Percentiles rank a stretch among this genome's conserved stretches.
phyloP scores from a whole-genome alignment of 35 echinoderm and acorn worm species.

The Strongylocentrotus purpuratus region DNA sequence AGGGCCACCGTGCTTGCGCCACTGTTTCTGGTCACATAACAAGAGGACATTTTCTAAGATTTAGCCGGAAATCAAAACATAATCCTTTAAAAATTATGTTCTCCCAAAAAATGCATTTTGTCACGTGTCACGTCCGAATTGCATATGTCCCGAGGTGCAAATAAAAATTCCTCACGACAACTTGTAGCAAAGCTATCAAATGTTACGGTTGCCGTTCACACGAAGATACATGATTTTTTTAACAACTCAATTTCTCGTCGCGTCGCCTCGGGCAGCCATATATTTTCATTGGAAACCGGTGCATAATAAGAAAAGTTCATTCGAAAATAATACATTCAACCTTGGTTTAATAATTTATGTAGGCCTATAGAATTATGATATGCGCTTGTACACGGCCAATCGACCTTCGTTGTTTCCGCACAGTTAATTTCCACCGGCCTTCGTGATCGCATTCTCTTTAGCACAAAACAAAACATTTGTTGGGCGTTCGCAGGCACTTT shows the following conservation, averaged over 20 bases:
- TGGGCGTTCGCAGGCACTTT: not conserved
- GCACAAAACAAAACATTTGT: not conserved
- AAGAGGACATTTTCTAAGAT: not conserved
- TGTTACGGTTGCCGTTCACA: not conserved
- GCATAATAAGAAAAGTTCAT: not conserved
- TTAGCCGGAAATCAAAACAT: not conserved
- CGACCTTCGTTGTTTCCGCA: not conserved
- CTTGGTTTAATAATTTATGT: not conserved
- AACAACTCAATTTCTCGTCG: not conserved
- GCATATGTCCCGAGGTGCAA: not conserved
- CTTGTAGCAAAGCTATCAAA: not conserved
- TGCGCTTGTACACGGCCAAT: not conserved
- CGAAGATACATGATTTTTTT: not conserved
- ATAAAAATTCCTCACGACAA: not conserved
- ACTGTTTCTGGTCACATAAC: not conserved
- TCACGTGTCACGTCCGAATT: not conserved
- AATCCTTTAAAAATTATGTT: not conserved
- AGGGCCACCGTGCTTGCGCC: no score
- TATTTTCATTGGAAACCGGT: not conserved
- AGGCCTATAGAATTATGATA: no score
- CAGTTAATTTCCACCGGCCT: not conserved
- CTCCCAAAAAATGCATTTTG: not conserved
- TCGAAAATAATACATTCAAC: not conserved
- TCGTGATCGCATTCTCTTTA: not conserved
- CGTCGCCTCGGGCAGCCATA: not conserved